Evolutionary conservation across 2,113 vertebrate genomes (phyloP).

Genomic region (Polyodon spathula): DNA sequence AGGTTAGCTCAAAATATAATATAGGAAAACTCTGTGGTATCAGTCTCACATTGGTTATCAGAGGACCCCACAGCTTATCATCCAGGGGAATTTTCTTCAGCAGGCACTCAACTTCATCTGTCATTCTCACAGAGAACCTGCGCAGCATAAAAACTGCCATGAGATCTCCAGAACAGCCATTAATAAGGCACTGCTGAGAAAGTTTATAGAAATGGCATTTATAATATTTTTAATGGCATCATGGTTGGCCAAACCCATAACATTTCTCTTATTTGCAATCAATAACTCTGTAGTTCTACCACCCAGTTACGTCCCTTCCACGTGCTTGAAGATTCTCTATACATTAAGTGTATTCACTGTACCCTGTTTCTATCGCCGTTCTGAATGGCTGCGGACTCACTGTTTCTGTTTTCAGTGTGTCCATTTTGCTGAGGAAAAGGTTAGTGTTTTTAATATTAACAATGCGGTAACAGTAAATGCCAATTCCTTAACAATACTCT

Average conservation of each 20-base stretch:
- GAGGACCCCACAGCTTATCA: conserved; percentile 18
- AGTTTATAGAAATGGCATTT: neutral
- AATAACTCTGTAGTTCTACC: neutral
- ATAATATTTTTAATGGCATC: neutral
- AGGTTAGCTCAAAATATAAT: too few relatives aligned
- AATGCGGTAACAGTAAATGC: too few relatives aligned
- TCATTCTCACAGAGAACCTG: conserved; percentile 14
- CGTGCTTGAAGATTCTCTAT: neutral
- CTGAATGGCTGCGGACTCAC: conserved; percentile 11
- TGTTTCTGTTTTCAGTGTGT: conserved; percentile 7
- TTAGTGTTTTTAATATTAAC: neutral
- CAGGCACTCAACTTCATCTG: conserved; percentile 18
- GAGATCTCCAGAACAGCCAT: too few relatives aligned
- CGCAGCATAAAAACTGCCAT: too few relatives aligned
- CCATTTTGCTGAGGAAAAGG: conserved; percentile 8
- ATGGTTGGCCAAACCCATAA: neutral
- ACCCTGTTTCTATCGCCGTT: conserved; percentile 10
- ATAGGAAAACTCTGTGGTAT: too few relatives aligned
- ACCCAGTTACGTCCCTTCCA: neutral
- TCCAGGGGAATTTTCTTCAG: conserved; percentile 18
- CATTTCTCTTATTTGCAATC: neutral
- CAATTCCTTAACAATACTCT: too few relatives aligned
- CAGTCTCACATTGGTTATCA: conserved; percentile 16
- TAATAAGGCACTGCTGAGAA: too few relatives aligned
- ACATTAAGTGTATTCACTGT: neutral